phyloP scores from a whole-genome alignment of 2,113 vertebrate genomes.

The Crotalus viridis region DNA sequence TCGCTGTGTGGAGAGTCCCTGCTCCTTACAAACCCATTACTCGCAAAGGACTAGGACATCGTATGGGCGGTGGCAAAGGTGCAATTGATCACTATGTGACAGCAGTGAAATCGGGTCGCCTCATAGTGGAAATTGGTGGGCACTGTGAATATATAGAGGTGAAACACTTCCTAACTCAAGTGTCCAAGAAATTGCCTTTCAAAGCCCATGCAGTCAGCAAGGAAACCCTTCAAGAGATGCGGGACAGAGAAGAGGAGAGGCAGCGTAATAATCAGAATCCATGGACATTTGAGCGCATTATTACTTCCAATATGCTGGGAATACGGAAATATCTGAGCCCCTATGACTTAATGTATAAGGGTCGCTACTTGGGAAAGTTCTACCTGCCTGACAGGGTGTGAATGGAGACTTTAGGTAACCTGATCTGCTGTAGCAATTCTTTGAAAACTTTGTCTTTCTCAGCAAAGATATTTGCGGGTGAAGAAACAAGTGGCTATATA shows the following conservation, averaged over 20 bases:
- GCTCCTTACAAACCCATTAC: conserved; percentile 86
- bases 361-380: conserved; percentile 87
- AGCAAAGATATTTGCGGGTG: not conserved
- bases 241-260: conserved; percentile 65
- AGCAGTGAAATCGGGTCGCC: conserved; percentile 76
- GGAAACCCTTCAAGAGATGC: conserved; percentile 71
- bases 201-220: conserved; percentile 80
- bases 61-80: conserved; percentile 96
- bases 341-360: conserved; percentile 77
- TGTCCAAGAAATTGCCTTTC: conserved; percentile 90
- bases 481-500: not conserved
- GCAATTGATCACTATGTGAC: conserved; percentile 91
- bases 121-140: conserved; percentile 89
- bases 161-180: conserved; percentile 71
- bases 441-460: not conserved
- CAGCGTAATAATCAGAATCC: conserved; percentile 86
- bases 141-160: conserved; percentile 82
- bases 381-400: conserved; percentile 78
- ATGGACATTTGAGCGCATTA: conserved; percentile 87
- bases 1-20: conserved; percentile 85
- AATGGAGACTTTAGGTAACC: not conserved
- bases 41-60: conserved; percentile 85
- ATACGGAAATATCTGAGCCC: conserved; percentile 86
- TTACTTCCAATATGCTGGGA: conserved; percentile 85
- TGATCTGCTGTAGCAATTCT: not conserved